Evolutionary conservation across 2,113 vertebrate species (phyloP).

Genomic region (Phalacrocorax aristotelis): DNA sequence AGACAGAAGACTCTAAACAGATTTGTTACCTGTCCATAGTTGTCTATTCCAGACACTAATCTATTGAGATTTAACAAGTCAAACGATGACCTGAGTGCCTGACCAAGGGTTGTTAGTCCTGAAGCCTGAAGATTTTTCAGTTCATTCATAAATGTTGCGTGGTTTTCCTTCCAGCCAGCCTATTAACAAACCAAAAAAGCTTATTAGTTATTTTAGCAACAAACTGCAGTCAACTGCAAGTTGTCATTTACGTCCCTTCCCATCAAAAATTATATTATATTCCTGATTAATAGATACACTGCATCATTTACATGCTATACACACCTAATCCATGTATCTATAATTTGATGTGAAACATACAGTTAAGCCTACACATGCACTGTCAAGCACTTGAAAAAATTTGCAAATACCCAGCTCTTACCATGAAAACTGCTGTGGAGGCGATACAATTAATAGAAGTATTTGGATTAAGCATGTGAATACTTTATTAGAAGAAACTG

Average conservation of each 20-base stretch:
- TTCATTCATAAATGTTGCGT: constrained; percentile 97
- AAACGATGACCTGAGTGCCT: constrained; percentile 92
- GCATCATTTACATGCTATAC: background rate
- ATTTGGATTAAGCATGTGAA: background rate
- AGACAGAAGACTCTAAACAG: background rate
- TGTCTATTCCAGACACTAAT: constrained; percentile 98
- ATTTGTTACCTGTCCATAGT: constrained; percentile 94
- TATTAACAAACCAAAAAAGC: constrained; percentile 32
- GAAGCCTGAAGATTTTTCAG: constrained; percentile 97
- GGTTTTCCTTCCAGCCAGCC: constrained; percentile 99
- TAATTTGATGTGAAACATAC: background rate
- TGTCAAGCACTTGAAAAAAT: background rate
- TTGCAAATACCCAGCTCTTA: background rate
- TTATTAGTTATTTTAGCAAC: constrained; percentile 1
- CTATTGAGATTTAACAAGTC: constrained; percentile 98
- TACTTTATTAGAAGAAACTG: background rate
- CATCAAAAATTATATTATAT: background rate
- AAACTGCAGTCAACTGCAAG: background rate
- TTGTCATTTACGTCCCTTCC: background rate
- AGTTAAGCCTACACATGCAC: background rate
- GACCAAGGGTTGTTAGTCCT: constrained; percentile 93
- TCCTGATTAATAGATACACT: background rate
- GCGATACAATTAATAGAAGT: background rate
- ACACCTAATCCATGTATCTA: background rate
- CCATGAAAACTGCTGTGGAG: background rate